Conservation (phyloP, 1,140 invertebrate genomes). For the Mycetomoellerius zeteki region DNA sequence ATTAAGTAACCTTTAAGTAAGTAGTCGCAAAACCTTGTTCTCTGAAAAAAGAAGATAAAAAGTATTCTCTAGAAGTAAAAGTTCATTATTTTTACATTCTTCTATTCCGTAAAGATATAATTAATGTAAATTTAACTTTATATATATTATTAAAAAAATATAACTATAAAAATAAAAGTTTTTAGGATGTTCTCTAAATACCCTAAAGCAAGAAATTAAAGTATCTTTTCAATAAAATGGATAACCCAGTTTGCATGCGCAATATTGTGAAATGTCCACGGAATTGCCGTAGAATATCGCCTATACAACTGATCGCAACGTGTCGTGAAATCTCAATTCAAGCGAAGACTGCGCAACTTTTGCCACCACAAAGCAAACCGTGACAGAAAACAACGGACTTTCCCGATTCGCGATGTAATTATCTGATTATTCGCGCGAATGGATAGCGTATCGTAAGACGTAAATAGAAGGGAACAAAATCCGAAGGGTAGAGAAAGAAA, state of each 20-base stretch:
- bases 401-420: conserved; percentile 65
- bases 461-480: background rate
- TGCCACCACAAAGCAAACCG: conserved; percentile 25
- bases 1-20: too few species aligned
- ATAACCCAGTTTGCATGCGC: conserved; percentile 16
- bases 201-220: background rate
- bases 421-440: conserved; percentile 67
- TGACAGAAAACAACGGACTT: conserved; percentile 43
- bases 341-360: conserved; percentile 32
- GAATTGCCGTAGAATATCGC: conserved; percentile 2
- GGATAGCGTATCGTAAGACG: conserved; percentile 19
- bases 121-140: too few species aligned
- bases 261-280: background rate
- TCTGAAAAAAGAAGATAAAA: too few species aligned
- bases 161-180: too few species aligned
- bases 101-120: too few species aligned
- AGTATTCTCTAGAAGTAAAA: too few species aligned
- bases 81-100: too few species aligned
- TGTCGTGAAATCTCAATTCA: conserved; percentile 27
- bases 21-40: too few species aligned
- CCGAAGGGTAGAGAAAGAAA: background rate
- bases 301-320: background rate
- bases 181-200: too few species aligned
- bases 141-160: too few species aligned
- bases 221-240: background rate